phyloP scores from a whole-genome alignment of 2,888 invertebrate species.

The Campoplex capitator region DNA sequence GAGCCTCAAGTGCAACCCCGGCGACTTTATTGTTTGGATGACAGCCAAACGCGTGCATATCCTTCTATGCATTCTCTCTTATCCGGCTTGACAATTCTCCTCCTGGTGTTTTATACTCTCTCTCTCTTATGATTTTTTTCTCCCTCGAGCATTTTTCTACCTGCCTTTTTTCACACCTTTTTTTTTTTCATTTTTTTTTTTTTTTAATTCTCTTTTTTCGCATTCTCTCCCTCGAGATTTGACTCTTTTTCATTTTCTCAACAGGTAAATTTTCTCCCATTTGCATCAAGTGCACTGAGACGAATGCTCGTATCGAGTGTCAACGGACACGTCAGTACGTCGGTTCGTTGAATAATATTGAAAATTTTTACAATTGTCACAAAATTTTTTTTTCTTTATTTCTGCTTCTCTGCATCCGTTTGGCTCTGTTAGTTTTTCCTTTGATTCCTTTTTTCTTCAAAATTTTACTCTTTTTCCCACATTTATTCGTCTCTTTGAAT shows the following conservation, averaged over 20 bases:
- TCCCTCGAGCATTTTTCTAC: slow-evolving; percentile 37
- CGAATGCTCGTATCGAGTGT: background rate
- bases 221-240: background rate
- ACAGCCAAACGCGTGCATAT: slow-evolving; percentile 64
- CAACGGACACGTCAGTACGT: background rate
- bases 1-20: slow-evolving; percentile 63
- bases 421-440: background rate
- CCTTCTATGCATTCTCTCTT: slow-evolving; percentile 23
- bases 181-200: background rate
- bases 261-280: slow-evolving; percentile 59
- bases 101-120: background rate
- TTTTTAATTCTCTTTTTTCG: background rate
- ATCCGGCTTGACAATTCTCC: slow-evolving; percentile 2
- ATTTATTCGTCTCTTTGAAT: background rate
- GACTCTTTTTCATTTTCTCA: slow-evolving; percentile 33
- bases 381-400: background rate
- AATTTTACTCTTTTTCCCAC: background rate
- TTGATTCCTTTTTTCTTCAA: background rate
- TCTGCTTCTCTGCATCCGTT: background rate
- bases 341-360: background rate
- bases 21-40: slow-evolving; percentile 70
- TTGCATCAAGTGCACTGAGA: background rate
- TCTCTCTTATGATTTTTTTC: background rate
- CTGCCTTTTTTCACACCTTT: slow-evolving; percentile 41
- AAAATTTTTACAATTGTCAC: background rate